Conservation (phyloP, 2,113 vertebrate species). For the Leptobrachium ailaonicum region DNA sequence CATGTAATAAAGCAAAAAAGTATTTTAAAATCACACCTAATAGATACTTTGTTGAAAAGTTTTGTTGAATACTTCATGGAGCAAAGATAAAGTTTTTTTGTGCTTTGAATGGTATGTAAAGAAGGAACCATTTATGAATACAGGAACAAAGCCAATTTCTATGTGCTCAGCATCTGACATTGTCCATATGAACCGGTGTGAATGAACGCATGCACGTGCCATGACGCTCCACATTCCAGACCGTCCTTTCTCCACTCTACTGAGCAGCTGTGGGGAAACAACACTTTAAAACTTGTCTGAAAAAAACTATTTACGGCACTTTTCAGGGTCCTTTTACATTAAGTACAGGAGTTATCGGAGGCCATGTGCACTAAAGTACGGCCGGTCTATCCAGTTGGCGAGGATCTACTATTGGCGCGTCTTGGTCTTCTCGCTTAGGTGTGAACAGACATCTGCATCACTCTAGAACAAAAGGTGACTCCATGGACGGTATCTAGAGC, state of each 20-base stretch:
- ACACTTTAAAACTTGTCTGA: conserved; percentile 27
- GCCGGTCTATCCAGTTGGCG: background rate
- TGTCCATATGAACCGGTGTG: too few species aligned
- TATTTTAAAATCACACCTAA: too few species aligned
- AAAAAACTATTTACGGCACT: conserved; percentile 35
- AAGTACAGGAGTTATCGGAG: conserved; percentile 7
- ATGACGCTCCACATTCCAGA: background rate
- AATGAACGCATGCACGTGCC: too few species aligned
- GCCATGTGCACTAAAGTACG: conserved; percentile 31
- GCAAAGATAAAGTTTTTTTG: too few species aligned
- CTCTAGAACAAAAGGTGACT: background rate
- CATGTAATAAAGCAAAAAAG: too few species aligned
- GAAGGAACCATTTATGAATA: too few species aligned
- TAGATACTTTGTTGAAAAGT: too few species aligned
- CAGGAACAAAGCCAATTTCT: too few species aligned
- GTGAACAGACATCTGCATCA: background rate
- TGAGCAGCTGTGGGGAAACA: conserved; percentile 22
- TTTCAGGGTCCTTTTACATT: background rate
- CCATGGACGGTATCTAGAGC: too few species aligned
- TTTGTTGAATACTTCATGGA: too few species aligned
- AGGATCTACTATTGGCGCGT: background rate
- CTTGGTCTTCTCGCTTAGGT: background rate
- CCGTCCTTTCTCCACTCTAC: conserved; percentile 5
- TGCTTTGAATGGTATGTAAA: too few species aligned
- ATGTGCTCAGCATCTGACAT: too few species aligned